Evolutionary conservation across 1,140 invertebrate species (phyloP).

Genomic region (Trachymyrmex cornetzi): DNA sequence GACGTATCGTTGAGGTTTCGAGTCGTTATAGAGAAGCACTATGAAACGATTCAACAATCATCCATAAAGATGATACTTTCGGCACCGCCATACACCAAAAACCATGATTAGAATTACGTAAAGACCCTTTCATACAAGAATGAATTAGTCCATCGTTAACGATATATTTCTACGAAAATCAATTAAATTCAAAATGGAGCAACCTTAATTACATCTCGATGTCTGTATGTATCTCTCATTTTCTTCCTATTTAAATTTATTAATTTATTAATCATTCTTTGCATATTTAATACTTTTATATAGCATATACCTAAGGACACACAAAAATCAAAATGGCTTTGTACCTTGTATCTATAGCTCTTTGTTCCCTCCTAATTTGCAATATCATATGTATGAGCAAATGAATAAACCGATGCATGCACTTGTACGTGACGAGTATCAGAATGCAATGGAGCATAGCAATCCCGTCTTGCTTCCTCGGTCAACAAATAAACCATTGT

Average conservation of each 20-base stretch:
- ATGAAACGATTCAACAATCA: conserved; percentile 17
- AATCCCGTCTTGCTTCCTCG: conserved; percentile 36
- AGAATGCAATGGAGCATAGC: conserved; percentile 41
- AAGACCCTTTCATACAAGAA: not conserved
- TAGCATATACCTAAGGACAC: not conserved
- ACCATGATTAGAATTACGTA: not conserved
- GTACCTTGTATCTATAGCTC: not conserved
- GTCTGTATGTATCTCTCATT: not conserved
- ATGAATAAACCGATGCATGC: conserved; percentile 33
- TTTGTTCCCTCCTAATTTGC: not conserved
- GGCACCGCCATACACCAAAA: not conserved
- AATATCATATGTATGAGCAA: not conserved
- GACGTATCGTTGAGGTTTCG: conserved; percentile 42
- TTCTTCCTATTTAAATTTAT: not conserved
- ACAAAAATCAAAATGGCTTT: not conserved
- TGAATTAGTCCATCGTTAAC: not conserved
- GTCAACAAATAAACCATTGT: conserved; percentile 51
- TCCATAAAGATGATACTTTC: conserved; percentile 14
- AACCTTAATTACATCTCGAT: not conserved
- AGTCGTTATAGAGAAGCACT: not conserved
- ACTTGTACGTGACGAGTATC: conserved; percentile 28
- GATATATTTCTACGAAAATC: not conserved
- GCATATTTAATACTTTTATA: not conserved
- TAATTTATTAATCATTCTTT: not conserved
- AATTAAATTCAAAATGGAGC: not conserved